phyloP scores from a whole-genome alignment of 2,113 vertebrate genomes.

The Atrichornis clamosus region DNA sequence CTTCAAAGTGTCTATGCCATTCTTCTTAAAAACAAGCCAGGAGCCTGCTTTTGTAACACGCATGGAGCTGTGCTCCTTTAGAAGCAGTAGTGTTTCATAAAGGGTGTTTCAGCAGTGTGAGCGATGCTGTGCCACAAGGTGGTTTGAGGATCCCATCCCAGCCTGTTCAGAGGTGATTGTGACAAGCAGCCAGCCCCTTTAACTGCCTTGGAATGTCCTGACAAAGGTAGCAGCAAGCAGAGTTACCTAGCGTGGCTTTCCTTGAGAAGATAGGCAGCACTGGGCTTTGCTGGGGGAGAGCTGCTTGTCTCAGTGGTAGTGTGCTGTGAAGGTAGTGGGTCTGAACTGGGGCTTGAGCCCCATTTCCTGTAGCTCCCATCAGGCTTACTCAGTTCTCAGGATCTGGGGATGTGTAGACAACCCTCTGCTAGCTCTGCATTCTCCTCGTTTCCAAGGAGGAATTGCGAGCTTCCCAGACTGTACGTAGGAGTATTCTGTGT shows the following conservation, averaged over 20 bases:
- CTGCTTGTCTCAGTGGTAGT: not conserved
- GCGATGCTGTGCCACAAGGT: not conserved
- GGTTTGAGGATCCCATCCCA: not conserved
- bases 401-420: not conserved
- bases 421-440: constrained; percentile 23
- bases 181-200: not conserved
- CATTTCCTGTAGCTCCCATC: not conserved
- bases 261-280: fast-evolving
- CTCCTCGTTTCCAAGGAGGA: constrained; percentile 47
- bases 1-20: not conserved
- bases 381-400: not conserved
- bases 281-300: not conserved
- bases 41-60: not conserved
- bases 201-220: not conserved
- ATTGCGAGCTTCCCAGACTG: constrained; percentile 53
- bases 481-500: constrained; percentile 42
- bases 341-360: not conserved
- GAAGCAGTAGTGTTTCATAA: not conserved
- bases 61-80: not conserved
- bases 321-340: not conserved
- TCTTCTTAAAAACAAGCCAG: not conserved
- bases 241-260: not conserved
- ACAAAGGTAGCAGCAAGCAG: not conserved
- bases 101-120: not conserved
- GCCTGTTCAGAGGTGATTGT: not conserved